Conservation (phyloP, 2,113 vertebrate species). For the Percina caprodes region DNA sequence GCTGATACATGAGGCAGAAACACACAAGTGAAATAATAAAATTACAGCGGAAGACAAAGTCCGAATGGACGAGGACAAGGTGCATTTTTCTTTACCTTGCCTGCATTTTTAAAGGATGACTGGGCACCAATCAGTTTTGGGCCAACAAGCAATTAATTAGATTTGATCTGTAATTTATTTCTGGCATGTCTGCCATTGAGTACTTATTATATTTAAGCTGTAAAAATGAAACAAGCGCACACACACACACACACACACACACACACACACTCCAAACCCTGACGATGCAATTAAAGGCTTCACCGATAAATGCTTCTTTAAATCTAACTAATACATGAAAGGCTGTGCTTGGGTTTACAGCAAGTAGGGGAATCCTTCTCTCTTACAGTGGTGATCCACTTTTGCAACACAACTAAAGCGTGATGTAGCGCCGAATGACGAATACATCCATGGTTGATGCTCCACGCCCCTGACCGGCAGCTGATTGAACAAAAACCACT, state of each 20-base stretch:
- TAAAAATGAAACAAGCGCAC: constrained; percentile 2
- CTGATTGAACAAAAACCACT: too few species aligned
- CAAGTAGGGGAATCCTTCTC: too few species aligned
- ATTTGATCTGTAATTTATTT: constrained; percentile 32
- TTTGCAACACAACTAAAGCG: too few species aligned
- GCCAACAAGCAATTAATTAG: constrained; percentile 2
- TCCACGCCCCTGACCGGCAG: too few species aligned
- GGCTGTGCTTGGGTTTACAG: neutral
- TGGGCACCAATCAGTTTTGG: neutral
- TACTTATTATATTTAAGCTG: neutral
- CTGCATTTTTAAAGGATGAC: neutral
- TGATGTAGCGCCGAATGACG: too few species aligned
- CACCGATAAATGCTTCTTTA: neutral
- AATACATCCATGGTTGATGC: too few species aligned
- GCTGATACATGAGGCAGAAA: constrained; percentile 28
- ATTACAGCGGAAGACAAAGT: neutral
- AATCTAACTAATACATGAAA: neutral
- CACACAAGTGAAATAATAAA: constrained; percentile 6
- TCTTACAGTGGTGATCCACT: too few species aligned
- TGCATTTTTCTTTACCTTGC: neutral
- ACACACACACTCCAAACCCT: neutral
- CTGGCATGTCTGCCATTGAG: neutral
- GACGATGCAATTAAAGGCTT: neutral
- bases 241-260: too few species aligned
- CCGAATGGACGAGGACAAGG: neutral